These are phyloP conservation scores for Ctena decussata DNA, from an alignment of 2,888 invertebrate species.

Conservation along the genomic window DNA sequence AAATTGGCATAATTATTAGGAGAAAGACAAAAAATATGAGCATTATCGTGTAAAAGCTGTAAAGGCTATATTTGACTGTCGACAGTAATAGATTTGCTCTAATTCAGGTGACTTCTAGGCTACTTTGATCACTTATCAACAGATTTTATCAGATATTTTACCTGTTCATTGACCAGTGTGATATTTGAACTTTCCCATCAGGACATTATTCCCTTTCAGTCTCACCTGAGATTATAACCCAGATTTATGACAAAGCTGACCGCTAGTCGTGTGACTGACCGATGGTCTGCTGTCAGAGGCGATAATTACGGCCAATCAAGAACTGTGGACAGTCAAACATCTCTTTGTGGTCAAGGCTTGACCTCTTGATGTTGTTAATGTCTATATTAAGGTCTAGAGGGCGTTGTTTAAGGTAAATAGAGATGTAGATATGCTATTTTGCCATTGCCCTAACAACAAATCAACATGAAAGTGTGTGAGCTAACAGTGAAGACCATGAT, in stretches of 20 bases:
- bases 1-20: too few relatives aligned
- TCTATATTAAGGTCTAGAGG: not conserved
- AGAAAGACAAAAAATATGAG: too few relatives aligned
- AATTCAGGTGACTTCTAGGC: too few relatives aligned
- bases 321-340: not conserved
- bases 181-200: not conserved
- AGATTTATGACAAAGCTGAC: constrained; percentile 6
- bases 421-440: not conserved
- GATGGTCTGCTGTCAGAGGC: not conserved
- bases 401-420: not conserved
- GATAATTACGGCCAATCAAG: not conserved
- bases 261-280: constrained; percentile 11
- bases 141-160: too few relatives aligned
- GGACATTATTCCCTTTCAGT: not conserved
- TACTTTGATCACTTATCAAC: too few relatives aligned
- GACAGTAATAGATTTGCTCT: too few relatives aligned
- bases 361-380: not conserved
- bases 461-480: too few relatives aligned
- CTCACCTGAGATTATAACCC: not conserved
- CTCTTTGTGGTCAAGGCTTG: not conserved
- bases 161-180: not conserved
- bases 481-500: too few relatives aligned
- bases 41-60: too few relatives aligned
- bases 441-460: too few relatives aligned
- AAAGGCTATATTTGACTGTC: too few relatives aligned